Conservation (phyloP, 2,797 vertebrate genomes). For the Labeo calbasu region DNA sequence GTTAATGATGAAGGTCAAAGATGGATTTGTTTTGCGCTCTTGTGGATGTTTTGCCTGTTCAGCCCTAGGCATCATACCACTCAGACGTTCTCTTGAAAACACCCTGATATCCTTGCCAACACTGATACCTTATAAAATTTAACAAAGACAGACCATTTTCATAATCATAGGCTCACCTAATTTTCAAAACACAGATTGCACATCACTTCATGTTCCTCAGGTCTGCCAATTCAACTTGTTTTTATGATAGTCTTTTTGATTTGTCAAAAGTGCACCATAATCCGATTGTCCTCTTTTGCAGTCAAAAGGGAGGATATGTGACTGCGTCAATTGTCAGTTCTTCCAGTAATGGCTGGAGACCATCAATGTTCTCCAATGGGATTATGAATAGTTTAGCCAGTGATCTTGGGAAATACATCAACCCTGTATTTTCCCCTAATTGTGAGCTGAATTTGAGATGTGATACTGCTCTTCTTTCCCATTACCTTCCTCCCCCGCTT, state of each 20-base stretch:
- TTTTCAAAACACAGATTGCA: conserved; percentile 32
- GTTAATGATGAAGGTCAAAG: not conserved
- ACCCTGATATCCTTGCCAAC: conserved; percentile 30
- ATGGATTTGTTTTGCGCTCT: conserved; percentile 9
- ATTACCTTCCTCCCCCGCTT: conserved; percentile 44
- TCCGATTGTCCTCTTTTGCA: conserved; percentile 34
- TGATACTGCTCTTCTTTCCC: conserved; percentile 56
- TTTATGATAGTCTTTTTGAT: conserved; percentile 14
- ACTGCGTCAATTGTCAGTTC: conserved; percentile 44
- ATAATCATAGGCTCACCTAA: conserved; percentile 16
- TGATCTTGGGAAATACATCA: conserved; percentile 53
- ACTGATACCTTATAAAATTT: conserved; percentile 28
- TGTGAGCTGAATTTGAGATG: conserved; percentile 57
- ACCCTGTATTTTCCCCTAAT: conserved; percentile 36
- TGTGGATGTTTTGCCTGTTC: not conserved
- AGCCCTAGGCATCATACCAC: conserved; percentile 53
- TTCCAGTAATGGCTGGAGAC: conserved; percentile 50
- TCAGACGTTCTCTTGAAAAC: conserved; percentile 47
- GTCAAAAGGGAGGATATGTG: conserved; percentile 28
- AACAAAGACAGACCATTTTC: conserved; percentile 35
- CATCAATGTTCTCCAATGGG: conserved; percentile 40
- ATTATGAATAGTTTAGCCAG: conserved; percentile 47
- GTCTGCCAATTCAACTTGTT: conserved; percentile 13
- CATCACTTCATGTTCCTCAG: conserved; percentile 11
- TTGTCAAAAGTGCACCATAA: conserved; percentile 32